Conservation (phyloP, 2,113 vertebrate species). For the Deroptyus accipitrinus region DNA sequence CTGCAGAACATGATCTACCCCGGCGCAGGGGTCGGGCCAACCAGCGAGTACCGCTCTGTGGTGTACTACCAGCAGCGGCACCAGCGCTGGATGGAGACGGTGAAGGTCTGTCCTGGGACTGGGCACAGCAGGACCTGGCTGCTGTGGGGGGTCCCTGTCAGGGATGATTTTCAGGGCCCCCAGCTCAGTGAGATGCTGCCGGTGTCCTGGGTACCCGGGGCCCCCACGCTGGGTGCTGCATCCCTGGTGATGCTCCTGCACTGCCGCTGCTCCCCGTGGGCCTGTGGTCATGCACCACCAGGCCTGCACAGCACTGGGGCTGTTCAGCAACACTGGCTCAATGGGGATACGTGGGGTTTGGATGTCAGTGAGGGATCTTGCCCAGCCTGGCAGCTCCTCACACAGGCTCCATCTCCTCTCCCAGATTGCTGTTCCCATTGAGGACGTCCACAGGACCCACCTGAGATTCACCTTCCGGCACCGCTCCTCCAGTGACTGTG, state of each 20-base stretch:
- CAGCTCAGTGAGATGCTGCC: accelerated
- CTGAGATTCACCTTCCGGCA: conserved; percentile 94
- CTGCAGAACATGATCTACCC: conserved; percentile 54
- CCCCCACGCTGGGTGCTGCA: not conserved
- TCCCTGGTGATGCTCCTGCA: accelerated
- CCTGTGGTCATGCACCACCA: accelerated
- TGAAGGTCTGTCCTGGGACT: not conserved
- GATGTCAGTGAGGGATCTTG: not conserved
- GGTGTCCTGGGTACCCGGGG: not conserved
- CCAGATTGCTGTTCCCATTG: conserved; percentile 94
- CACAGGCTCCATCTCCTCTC: not conserved
- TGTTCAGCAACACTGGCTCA: accelerated
- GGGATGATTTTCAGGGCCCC: not conserved
- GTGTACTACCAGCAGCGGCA: conserved; percentile 71
- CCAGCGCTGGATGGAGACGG: conserved; percentile 69
- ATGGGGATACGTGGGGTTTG: not conserved
- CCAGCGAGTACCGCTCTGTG: conserved; percentile 42
- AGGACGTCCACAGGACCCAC: conserved; percentile 95
- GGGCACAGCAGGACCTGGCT: not conserved
- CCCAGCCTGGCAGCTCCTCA: not conserved
- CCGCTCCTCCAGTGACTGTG: conserved; percentile 93
- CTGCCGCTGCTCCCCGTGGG: accelerated
- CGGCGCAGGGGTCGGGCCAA: not conserved
- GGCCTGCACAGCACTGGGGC: too few species aligned
- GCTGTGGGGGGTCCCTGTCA: not conserved